A percentile compares a stretch with the other conserved stretches of the same genome.
Evolutionary conservation across 92 coral and sea anemone genomes (phyloP).

Genomic region (Anthopleura xanthogrammica): DNA sequence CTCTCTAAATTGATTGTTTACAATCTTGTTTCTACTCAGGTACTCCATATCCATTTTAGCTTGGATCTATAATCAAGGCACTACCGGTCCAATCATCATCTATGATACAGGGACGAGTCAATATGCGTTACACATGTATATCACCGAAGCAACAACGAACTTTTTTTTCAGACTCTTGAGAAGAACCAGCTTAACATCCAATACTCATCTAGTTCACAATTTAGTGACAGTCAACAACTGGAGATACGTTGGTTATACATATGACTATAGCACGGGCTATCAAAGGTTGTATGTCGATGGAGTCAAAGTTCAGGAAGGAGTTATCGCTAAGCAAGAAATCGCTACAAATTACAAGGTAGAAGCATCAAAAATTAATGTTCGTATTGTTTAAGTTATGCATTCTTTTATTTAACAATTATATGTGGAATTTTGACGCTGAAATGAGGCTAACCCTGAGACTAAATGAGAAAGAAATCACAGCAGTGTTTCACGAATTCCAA

Average conservation of each 20-base stretch:
- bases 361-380: neutral
- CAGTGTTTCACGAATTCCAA: too few species aligned
- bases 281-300: slow-evolving; percentile 17
- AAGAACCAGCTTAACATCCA: neutral
- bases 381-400: too few species aligned
- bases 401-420: too few species aligned
- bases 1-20: too few species aligned
- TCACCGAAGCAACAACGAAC: neutral
- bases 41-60: slow-evolving; percentile 3
- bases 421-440: too few species aligned
- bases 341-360: slow-evolving; percentile 19
- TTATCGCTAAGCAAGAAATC: slow-evolving; percentile 18
- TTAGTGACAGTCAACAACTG: slow-evolving; percentile 4
- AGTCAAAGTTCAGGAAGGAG: neutral
- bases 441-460: too few species aligned
- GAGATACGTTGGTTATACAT: slow-evolving; percentile 32
- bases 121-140: slow-evolving; percentile 1
- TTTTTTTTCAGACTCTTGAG: neutral
- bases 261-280: slow-evolving; percentile 6
- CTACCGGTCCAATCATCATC: slow-evolving; percentile 13
- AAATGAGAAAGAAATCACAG: too few species aligned
- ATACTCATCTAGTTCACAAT: neutral
- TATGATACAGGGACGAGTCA: neutral
- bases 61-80: slow-evolving; percentile 14
- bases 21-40: neutral